Evolutionary conservation across 2,113 vertebrate species (phyloP), one percentile per base, ranked within the genome.

Genomic region (Pelvicachromis taeniatus): DNA sequence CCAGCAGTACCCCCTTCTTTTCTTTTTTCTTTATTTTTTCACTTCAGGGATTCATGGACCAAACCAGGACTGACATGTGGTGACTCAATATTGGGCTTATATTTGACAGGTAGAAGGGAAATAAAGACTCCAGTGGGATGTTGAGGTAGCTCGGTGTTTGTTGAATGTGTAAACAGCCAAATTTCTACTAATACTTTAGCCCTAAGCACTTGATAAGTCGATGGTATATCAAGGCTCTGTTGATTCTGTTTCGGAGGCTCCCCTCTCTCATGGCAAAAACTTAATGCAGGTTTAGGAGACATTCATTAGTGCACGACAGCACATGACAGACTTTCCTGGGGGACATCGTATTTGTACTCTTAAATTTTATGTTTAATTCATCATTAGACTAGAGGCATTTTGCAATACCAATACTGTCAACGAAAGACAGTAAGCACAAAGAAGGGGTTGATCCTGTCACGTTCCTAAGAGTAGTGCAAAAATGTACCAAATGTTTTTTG

Each of bases 281-380:
- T 87, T 90, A 87, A 81, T 90, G 80, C 86, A 80, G 78, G 58
- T 90, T 94, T 88, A 88, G 85, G 78, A 90, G 83, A 88, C 73
- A 82, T 91, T 94, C 88, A 90, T 91, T 93, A 89, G 89, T 11
- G 54, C 56, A 84, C 78, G 56, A 85, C 77, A 78, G 86, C 42
- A 16, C 55, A 88, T 83, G 88, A 87, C 87, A 93, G 84, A 89
- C 48, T 86, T 86, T 88, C 78, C 90, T 65, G 48, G 81, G 90
- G 89, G 84, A 88, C 38, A 45, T 85, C 58, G 84, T 87, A 88
- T 80, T 91, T 75, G 75, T 77, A 55, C 78, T 88, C 63, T 90
- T 88, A 85, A 80, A 91, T 89, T 88, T 87, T 84, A 89, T 92
- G 82, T 93, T 94, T 93, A 89, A 93, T 92, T 94, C 79, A 93